Evolutionary conservation across 1,140 invertebrate species (phyloP).

Genomic region (Drosophila kanapiae): DNA sequence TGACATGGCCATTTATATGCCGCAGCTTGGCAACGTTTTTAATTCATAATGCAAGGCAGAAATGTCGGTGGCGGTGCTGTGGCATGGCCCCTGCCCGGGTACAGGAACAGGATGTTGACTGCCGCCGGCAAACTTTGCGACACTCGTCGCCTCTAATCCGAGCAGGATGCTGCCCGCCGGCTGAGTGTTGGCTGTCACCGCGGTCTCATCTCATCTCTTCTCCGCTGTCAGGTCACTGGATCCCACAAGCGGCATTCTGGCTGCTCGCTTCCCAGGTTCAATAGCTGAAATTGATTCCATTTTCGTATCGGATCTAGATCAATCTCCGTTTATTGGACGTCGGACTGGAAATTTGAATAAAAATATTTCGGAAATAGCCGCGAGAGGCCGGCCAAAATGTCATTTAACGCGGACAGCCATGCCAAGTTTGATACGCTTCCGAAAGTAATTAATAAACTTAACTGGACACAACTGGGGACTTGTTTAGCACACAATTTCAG

Average conservation of each 20-base stretch:
- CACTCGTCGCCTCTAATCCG: slow-evolving; percentile 44
- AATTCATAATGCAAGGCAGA: slow-evolving; percentile 68
- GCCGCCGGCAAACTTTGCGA: slow-evolving; percentile 44
- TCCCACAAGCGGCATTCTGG: background rate
- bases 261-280: background rate
- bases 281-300: slow-evolving; percentile 47
- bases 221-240: slow-evolving; percentile 5
- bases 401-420: slow-evolving; percentile 1
- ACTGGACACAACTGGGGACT: background rate
- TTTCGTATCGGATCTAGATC: slow-evolving; percentile 36
- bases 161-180: slow-evolving; percentile 24
- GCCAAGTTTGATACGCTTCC: background rate
- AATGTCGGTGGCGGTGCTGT: slow-evolving; percentile 2
- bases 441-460: slow-evolving; percentile 24
- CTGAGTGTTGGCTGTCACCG: slow-evolving; percentile 41
- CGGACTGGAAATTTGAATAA: background rate
- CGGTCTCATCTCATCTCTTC: background rate
- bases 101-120: slow-evolving; percentile 41
- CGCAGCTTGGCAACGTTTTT: slow-evolving; percentile 64
- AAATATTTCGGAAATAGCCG: slow-evolving; percentile 2
- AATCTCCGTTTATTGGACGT: slow-evolving; percentile 29
- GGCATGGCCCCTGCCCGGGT: slow-evolving; percentile 21
- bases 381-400: background rate
- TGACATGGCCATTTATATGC: slow-evolving; percentile 67
- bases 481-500: slow-evolving; percentile 4